These are phyloP conservation scores for Eupithecia abbreviata DNA, from an alignment of 2,888 invertebrate genomes.

Conservation along the genomic window DNA sequence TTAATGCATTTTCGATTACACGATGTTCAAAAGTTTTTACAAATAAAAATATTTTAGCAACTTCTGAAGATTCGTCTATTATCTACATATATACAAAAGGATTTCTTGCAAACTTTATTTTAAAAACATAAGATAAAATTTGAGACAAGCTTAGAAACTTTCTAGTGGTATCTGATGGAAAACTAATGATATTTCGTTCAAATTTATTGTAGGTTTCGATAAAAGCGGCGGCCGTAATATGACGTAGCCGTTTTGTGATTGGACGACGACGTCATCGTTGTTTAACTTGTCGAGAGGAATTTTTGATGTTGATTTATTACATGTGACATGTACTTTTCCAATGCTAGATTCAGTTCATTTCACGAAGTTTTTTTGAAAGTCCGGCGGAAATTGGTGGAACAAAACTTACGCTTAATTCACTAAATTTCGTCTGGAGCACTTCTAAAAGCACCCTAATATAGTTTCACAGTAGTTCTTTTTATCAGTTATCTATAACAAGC, in stretches of 20 bases:
- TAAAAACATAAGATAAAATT: background rate
- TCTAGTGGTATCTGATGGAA: conserved; percentile 8
- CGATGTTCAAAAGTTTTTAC: background rate
- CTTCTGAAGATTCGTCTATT: background rate
- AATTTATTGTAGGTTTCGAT: background rate
- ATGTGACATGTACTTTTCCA: no score
- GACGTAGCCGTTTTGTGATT: background rate
- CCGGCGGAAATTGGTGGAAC: no score
- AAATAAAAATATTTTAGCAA: background rate
- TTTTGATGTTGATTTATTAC: no score
- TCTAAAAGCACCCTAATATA: no score
- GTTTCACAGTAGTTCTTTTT: no score
- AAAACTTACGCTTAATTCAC: no score
- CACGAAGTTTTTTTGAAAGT: no score
- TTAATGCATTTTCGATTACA: conserved; percentile 1
- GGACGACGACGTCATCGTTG: background rate
- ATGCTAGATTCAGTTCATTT: no score
- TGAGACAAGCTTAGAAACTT: conserved; percentile 10
- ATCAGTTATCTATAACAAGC: no score
- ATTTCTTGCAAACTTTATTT: conserved; percentile 7
- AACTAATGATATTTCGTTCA: conserved; percentile 4
- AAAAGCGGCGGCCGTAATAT: background rate
- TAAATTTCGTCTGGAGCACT: no score
- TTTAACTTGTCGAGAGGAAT: background rate
- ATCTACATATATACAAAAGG: background rate